Evolutionary conservation across 2,797 vertebrate genomes (phyloP), one percentile per base, ranked within the genome.

Genomic region (Octomys mimax): DNA sequence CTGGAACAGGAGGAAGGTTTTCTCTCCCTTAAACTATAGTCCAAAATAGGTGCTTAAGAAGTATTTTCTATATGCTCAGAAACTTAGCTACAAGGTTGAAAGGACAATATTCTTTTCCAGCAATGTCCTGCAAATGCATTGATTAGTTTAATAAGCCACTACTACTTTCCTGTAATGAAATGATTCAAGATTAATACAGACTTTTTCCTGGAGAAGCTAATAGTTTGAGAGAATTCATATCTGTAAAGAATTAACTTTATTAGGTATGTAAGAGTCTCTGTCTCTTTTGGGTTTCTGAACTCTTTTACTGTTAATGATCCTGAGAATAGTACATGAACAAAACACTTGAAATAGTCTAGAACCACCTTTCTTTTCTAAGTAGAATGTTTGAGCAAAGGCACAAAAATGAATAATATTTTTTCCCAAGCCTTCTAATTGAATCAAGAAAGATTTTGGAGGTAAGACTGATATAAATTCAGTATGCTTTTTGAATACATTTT

Each of bases 261-360:
- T 42, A 54, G 24, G 62, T 68, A 82, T 12, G 62, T 61, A 82
- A 4, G n/a, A 62, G 22, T 95, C 82, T 81, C 82, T 81, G 78
- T 79, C 36, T 75, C 81, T 93, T 79, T 71, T 89, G n/a, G 64
- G 61, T 87, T 94, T 83, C 70, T 52, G 2, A 62, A 80, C 42
- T 68, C 36, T 94, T 95, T 90, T 87, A 36, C 64, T 80, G 66
- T 42, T 91, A 94, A 97, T 62, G 68, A 92, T 92, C 54, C 28
- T 59, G 77, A 24, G 42, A 92, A 96, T 46, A 73, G 39, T 52
- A 84, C 73, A 52, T 83, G 89, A 97, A 80, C 82, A 95, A 95
- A 95, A 80, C 3, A 54, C 49, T 75, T 26, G 28, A 97, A 95
- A 92, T 83, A 92, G 22, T 89, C 66, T 79, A 82, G 96, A 96